Percentiles rank a stretch among this genome's conserved stretches.
These are phyloP conservation scores for Meta bourneti DNA, from an alignment of 2,888 invertebrate genomes.

Conservation along the genomic window DNA sequence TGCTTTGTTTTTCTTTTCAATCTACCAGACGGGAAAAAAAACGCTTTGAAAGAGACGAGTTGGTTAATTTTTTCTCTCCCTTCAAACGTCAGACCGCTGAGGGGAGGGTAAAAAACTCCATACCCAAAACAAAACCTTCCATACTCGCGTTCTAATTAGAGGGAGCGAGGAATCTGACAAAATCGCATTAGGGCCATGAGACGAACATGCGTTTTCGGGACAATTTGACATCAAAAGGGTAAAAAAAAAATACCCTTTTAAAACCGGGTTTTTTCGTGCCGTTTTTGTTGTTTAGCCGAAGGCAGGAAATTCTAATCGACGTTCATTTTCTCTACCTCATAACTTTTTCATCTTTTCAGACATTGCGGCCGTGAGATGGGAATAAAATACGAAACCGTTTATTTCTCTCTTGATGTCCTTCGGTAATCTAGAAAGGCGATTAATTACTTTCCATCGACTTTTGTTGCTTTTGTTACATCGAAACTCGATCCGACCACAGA, in stretches of 20 bases:
- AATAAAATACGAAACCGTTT: too few relatives aligned
- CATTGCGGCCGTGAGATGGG: too few relatives aligned
- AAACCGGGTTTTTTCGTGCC: neutral
- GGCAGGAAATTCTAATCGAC: too few relatives aligned
- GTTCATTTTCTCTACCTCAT: too few relatives aligned
- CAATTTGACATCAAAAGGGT: neutral
- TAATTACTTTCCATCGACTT: too few relatives aligned
- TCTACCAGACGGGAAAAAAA: neutral
- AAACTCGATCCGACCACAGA: too few relatives aligned
- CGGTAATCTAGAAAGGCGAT: too few relatives aligned
- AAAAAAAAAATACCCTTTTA: neutral
- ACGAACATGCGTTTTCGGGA: neutral
- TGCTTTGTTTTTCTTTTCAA: neutral
- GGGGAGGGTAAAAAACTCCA: neutral
- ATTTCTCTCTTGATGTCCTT: too few relatives aligned
- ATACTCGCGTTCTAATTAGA: neutral
- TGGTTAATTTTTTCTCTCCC: neutral
- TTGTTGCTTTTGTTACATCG: too few relatives aligned
- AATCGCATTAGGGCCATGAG: neutral
- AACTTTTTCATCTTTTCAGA: too few relatives aligned
- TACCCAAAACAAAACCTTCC: neutral
- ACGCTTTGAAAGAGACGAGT: neutral
- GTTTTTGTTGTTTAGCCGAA: too few relatives aligned
- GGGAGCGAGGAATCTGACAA: neutral
- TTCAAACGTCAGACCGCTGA: neutral